phyloP scores from a whole-genome alignment of 2,797 vertebrate species.

The Enoplosus armatus region DNA sequence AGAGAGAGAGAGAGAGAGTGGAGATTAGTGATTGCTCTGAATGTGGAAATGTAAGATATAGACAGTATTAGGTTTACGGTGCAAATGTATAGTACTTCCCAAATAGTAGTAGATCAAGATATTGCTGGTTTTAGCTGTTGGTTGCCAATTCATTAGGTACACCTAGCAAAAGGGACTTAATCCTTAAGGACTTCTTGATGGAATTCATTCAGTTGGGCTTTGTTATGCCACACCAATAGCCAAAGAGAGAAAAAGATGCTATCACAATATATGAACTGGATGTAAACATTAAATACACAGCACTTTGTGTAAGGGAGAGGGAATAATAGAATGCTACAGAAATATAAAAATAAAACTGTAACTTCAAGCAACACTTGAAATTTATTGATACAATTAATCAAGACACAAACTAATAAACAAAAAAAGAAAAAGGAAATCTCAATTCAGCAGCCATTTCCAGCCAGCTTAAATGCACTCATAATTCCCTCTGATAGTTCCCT shows the following conservation, averaged over 20 bases:
- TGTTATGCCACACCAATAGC: not conserved
- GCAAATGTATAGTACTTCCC: not conserved
- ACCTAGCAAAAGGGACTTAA: too few species aligned
- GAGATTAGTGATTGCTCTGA: not conserved
- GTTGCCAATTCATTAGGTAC: too few species aligned
- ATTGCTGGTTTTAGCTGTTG: too few species aligned
- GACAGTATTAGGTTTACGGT: not conserved
- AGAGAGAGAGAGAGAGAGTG: too few species aligned
- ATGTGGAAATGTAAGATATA: not conserved
- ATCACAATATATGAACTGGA: not conserved
- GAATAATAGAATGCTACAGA: not conserved
- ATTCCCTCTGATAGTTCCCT: constrained; percentile 57
- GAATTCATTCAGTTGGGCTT: not conserved
- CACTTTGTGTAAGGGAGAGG: not conserved
- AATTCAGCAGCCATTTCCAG: constrained; percentile 36
- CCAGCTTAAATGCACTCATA: constrained; percentile 36
- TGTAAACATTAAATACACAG: not conserved
- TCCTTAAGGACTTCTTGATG: not conserved
- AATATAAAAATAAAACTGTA: not conserved
- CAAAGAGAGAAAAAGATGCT: not conserved
- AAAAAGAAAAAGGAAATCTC: constrained; percentile 3
- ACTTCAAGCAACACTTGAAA: not conserved
- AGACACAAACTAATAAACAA: constrained; percentile 26
- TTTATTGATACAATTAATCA: constrained; percentile 7
- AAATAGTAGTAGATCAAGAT: not conserved